Evolutionary conservation across 2,797 vertebrate genomes (phyloP).

Genomic region (Enteromius trimaculatus): DNA sequence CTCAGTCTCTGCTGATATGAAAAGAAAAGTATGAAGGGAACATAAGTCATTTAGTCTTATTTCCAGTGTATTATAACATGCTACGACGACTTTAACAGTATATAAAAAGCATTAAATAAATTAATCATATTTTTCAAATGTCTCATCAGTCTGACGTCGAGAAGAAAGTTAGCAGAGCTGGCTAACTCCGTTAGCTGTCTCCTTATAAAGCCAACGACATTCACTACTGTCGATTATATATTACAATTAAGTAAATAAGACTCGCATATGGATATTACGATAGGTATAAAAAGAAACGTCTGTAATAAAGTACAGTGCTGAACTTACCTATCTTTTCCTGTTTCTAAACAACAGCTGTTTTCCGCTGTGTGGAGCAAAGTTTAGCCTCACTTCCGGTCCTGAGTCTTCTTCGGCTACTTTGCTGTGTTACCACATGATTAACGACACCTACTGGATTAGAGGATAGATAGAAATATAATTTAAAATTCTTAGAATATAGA

Average conservation of each 20-base stretch:
- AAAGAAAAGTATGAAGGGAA: not conserved
- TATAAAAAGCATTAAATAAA: not conserved
- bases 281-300: not conserved
- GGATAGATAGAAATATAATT: not conserved
- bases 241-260: not conserved
- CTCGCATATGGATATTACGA: no score
- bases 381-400: slow-evolving; percentile 80
- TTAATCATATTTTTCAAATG: not conserved
- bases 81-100: not conserved
- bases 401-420: slow-evolving; percentile 5
- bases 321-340: slow-evolving; percentile 60
- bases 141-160: slow-evolving; percentile 34
- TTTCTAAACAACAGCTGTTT: slow-evolving; percentile 78
- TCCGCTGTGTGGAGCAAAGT: slow-evolving; percentile 79
- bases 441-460: slow-evolving; percentile 39
- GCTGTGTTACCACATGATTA: not conserved
- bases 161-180: slow-evolving; percentile 47
- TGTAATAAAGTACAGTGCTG: slow-evolving; percentile 46
- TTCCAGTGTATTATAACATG: not conserved
- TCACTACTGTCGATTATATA: not conserved
- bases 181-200: slow-evolving; percentile 45
- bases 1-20: not conserved
- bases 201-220: not conserved
- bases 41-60: not conserved
- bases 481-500: no score